Evolutionary conservation across 2,797 vertebrate species (phyloP), one percentile per base, ranked within the genome.

Genomic region (Pipistrellus nathusii): DNA sequence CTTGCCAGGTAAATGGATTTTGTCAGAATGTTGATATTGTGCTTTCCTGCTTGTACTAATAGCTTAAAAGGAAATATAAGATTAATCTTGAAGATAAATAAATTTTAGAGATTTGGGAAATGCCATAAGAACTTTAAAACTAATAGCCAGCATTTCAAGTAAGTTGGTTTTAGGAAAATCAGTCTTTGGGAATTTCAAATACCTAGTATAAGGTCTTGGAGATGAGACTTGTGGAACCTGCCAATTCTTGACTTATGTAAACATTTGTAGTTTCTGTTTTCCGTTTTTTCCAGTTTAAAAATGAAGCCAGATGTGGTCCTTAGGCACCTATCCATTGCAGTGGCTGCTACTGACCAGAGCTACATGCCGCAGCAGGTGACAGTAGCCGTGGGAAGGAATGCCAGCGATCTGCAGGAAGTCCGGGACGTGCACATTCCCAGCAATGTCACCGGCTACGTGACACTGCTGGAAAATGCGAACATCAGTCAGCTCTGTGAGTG

Each of bases 361-460:
- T 99, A 99, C 97, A 99, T 99, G 99, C 99, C 99, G 15, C 99
- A 99, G 98, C 98, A 99, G 93, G 99, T 99, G 35, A 99, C 99
- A 0, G 99, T 99, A 6, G 99, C 99, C 0, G 99, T 99, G 91
- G 99, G 99, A 18, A 99, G 99, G 96, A 99, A 97, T 89, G 98
- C 99, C 46, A 98, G 98, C 71, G 99, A 98, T 66, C 98, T 99
- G 76, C 99, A 99, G 98, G 99, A 99, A 97, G 99, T 99, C 98
- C 98, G 99, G 93, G 99, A 99, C 11, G 98, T 99, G 97, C 99
- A 99, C 97, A 99, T 99, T 98, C 99, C 99, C 86, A 99, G 99
- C 98, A 99, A 99, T 71, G 98, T 99, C 97, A 99, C 99, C 0
- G 99, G 99, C 98, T 99, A 99, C 1, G 99, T 99, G 94, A 99